Evolutionary conservation across 2,113 vertebrate species (phyloP), one percentile per base, ranked within the genome.

Genomic region (Lichenostomus cassidix): DNA sequence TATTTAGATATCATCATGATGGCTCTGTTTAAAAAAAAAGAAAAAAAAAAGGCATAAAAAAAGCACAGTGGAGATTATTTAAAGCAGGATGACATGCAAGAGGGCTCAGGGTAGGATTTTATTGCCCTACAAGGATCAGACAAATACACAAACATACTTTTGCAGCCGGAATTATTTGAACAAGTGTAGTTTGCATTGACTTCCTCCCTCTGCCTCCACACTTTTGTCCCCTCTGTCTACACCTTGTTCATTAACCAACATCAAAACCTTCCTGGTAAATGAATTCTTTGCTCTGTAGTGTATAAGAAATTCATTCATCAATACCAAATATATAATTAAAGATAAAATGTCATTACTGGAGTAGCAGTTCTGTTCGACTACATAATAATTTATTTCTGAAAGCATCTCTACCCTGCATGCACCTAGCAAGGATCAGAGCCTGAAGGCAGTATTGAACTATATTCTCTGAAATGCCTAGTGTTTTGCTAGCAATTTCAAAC

Each of bases 401-500:
- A 85, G 60, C 23, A 76, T 58, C 53, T 62, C 73, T 76, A 58
- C n/a, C 46, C 88, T 87, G 60, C n/a, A 9, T 33, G 60, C 31
- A 95, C 68, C 73, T 75, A 58, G 37, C 37, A 60, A 95, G 68
- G 37, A 64, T 73, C 69, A 37, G 76, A 75, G 92, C 94, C 94
- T 82, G 82, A 84, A 92, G 95, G 88, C 81, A 90, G 28, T 52
- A 90, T 67, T 77, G 55, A 94, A 90, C 69, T 87, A 68, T 88
- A 90, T 93, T 95, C 59, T 81, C 56, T 56, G 79, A 90, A 89
- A 75, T 25, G 50, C 59, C 78, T 92, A 6, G 14, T 92, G 81
- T 91, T 94, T 92, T 84, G 39, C 76, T 82, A 82, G 76, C 76
- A 91, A 58, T 91, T 92, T 87, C 83, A 69, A 77, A 95, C 82